Percentiles rank a stretch among this genome's conserved stretches.
phyloP scores from a whole-genome alignment of 2,888 invertebrate genomes.

The Drosophila nr. perissopoda region DNA sequence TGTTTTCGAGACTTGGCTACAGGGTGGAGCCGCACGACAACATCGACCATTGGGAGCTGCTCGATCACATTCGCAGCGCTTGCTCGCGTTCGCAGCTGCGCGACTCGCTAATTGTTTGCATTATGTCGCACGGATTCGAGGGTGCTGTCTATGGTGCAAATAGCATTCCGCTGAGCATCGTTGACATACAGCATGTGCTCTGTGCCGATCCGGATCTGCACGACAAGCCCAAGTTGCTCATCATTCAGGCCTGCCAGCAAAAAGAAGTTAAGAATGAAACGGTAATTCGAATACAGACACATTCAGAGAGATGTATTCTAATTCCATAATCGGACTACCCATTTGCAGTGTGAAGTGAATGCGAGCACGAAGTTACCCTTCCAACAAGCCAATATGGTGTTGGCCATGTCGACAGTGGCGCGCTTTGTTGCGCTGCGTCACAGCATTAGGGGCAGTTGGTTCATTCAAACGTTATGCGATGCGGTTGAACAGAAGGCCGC shows the following conservation, averaged over 20 bases:
- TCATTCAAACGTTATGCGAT: slow-evolving; percentile 82
- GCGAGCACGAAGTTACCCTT: slow-evolving; percentile 34
- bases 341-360: slow-evolving; percentile 43
- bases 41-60: slow-evolving; percentile 74
- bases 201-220: slow-evolving; percentile 82
- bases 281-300: slow-evolving; percentile 14
- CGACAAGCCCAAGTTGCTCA: slow-evolving; percentile 86
- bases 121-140: slow-evolving; percentile 83
- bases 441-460: slow-evolving; percentile 82
- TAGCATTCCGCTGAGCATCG: slow-evolving; percentile 85
- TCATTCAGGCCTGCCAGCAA: slow-evolving; percentile 87
- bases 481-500: slow-evolving; percentile 66
- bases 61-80: slow-evolving; percentile 67
- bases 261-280: slow-evolving; percentile 48
- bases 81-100: slow-evolving; percentile 70
- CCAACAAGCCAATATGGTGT: slow-evolving; percentile 76
- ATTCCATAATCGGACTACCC: not conserved
- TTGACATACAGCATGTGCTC: slow-evolving; percentile 85
- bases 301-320: not conserved
- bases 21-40: slow-evolving; percentile 64
- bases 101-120: slow-evolving; percentile 83
- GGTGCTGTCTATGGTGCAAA: slow-evolving; percentile 86
- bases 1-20: slow-evolving; percentile 81
- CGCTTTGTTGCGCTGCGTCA: slow-evolving; percentile 82
- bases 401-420: slow-evolving; percentile 82